phyloP scores from a whole-genome alignment of 1,140 invertebrate species.

The Pogonus chalceus region DNA sequence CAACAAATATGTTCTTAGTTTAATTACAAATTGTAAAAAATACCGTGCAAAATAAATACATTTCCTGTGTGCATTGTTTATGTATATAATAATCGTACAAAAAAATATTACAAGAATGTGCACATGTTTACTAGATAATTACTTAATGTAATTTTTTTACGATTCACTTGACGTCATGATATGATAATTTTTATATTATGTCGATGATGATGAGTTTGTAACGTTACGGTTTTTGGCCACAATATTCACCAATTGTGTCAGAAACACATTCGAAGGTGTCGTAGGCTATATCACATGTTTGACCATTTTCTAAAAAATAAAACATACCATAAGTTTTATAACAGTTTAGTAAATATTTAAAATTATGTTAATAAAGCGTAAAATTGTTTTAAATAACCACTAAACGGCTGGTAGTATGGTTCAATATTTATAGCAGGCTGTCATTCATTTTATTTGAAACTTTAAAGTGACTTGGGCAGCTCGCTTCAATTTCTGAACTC shows the following conservation, averaged over 20 bases:
- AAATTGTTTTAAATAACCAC: too few species aligned
- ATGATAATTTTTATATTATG: neutral
- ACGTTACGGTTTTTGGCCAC: slow-evolving; percentile 32
- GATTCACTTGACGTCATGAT: neutral
- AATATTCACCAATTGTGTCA: slow-evolving; percentile 57
- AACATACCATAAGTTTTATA: slow-evolving; percentile 10
- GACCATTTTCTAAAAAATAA: slow-evolving; percentile 45
- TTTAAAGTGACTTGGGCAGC: too few species aligned
- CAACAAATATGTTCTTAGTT: too few species aligned
- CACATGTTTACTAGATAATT: neutral
- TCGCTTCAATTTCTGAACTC: too few species aligned
- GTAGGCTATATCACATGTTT: slow-evolving; percentile 59
- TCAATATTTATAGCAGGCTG: too few species aligned
- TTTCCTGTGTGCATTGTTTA: too few species aligned
- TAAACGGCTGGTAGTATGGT: too few species aligned
- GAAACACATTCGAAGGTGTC: slow-evolving; percentile 65
- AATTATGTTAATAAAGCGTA: too few species aligned
- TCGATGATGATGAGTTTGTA: neutral
- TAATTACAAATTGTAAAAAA: too few species aligned
- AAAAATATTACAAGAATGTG: neutral
- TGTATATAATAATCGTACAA: neutral
- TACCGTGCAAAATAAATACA: too few species aligned
- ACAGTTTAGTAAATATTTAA: neutral
- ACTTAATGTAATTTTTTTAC: neutral
- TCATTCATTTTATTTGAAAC: too few species aligned